Base-by-base conservation (phyloP, 2,888 invertebrate species). In the Eugnorisma glareosa region DNA sequence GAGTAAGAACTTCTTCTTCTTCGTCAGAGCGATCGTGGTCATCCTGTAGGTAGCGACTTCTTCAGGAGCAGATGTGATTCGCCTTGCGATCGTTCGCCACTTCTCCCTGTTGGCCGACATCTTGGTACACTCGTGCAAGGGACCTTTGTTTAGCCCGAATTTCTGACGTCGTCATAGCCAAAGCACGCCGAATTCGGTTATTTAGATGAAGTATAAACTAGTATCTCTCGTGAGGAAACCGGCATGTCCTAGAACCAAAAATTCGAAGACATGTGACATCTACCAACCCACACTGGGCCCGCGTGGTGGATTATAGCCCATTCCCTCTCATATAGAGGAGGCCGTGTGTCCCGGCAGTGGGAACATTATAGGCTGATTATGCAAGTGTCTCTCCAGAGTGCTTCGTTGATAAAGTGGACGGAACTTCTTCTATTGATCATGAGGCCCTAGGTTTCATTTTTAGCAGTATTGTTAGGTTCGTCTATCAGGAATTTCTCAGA, bases 1-100 rank as follows among this genome's bases (percentile, higher is more conserved):
- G 2, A 80, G 96, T 95, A 84, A 90, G 91, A 3, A 54, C 15
- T 8, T 40, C 18, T 37, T 48, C 15, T n/a, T n/a, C 63, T 63
- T 35, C 24, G 1, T 61, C 18, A 24, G 24, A 57, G n/a, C 15
- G 15, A 28, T 28, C 57, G 28, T 28, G 57, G 7, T 28, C 57
- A 57, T 57, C 57, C n/a, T n/a, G n/a, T n/a, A 57, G 28, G 28
- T 31, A 59, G 21, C 10, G 59, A 28, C 1, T 57, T 31, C 18
- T 59, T 31, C 21, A 59, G 21, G 59, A 10, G 8, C 1, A 28
- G 28, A 57, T 57, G 28, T 28, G 15, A 57, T 15, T 57, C 18
- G 7, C 28, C 6, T 57, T 15, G 28, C 57, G n/a, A 28, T 8
- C 24, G 4, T 51, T 4, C 5, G 28, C 59, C 8, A 7, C 15